Conservation (phyloP, 64 coral and sea anemone genomes). For the Montipora efflorescens region DNA sequence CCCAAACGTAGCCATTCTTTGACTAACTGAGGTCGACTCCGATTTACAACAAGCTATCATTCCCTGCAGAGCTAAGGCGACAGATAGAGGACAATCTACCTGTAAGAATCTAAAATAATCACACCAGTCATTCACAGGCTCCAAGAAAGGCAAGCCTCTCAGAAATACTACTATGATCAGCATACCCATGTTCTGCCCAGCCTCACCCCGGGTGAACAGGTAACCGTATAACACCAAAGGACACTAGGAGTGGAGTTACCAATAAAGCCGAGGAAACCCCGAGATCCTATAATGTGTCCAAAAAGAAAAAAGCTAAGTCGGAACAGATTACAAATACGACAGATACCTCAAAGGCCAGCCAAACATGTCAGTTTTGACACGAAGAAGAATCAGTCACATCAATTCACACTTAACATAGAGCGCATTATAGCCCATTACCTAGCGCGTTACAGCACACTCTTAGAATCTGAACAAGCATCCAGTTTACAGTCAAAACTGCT, state of each 20-base stretch:
- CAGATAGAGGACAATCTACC: too few relatives aligned
- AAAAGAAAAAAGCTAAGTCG: background rate
- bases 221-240: background rate
- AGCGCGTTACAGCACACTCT: background rate
- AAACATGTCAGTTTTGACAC: background rate
- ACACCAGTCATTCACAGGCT: background rate
- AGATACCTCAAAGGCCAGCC: background rate
- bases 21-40: too few relatives aligned
- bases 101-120: too few relatives aligned
- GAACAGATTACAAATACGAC: slow-evolving; percentile 24
- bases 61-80: too few relatives aligned
- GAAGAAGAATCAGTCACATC: background rate
- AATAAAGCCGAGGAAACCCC: background rate
- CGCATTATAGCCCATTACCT: background rate
- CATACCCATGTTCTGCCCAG: background rate
- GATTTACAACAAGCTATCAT: too few relatives aligned
- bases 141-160: background rate
- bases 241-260: background rate
- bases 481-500: too few relatives aligned
- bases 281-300: background rate
- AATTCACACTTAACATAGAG: background rate
- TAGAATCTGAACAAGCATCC: background rate
- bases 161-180: slow-evolving; percentile 4
- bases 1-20: too few relatives aligned
- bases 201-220: background rate